Base-by-base conservation (phyloP, 30 jellyfish, hydroid and myxozoan species). In the Pseudorhiza aurosa region DNA sequence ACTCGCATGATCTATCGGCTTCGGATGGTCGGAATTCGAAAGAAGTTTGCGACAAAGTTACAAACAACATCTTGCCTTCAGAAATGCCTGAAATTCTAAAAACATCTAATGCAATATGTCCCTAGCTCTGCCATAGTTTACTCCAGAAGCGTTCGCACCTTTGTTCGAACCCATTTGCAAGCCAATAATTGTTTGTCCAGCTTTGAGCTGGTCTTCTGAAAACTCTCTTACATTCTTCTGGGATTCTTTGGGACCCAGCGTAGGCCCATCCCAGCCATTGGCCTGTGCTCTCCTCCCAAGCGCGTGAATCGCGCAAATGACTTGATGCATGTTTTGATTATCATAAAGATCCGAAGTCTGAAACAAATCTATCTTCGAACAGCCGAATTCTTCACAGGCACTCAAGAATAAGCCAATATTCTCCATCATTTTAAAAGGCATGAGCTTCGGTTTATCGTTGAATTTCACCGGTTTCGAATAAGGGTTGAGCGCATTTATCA, bases 301-400 rank as follows among this genome's bases (percentile, higher is more conserved):
- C 25, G 99, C 97, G 60, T 84, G 96, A 29, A 95, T 70, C 2
- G 96, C 95, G 45, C 84, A 83, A 43, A 95, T 77, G 18, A 95
- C 99, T 49, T 96, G 98, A 40, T 57, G 83, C 99, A 95, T 95
- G 87, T 95, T 95, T 75, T 86, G 96, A 30, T 76, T 76, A 28
- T 95, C 99, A 25, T 78, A 77, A 14, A 95, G 79, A 58, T 95
- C 97, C 12, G 88, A 91, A 47, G 97, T 78, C 67, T 95, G 99
- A 69, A 95, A 95, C 27, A 87, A 36, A 68, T 95, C 99, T 32
- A 87, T 59, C 28, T 78, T 72, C 4, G 67, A 29, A 56, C 85
- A 53, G 45, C 99, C 99, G 70, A 63, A 88, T 5, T 81, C 44
- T 45, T 70, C 95, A 82, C 95, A 82, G 36, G 82, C 97, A 17